Conservation (phyloP, 1,140 invertebrate genomes). For the Pseudomyrmex gracilis region DNA sequence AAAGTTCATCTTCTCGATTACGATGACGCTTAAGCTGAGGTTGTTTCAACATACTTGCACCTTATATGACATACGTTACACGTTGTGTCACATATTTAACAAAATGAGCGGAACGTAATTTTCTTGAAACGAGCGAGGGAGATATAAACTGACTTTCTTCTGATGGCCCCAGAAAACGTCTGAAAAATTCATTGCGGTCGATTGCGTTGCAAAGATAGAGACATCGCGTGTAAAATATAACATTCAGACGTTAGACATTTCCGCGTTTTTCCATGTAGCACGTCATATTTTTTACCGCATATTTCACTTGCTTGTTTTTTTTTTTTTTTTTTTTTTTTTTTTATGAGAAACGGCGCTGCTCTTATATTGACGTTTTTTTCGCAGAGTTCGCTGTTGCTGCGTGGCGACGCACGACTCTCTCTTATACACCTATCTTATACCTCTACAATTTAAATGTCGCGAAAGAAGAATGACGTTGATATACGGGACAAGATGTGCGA, state of each 20-base stretch:
- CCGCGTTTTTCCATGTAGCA: slow-evolving; percentile 37
- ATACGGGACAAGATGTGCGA: neutral
- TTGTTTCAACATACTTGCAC: neutral
- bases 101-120: slow-evolving; percentile 1
- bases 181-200: slow-evolving; percentile 63
- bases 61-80: too few relatives aligned
- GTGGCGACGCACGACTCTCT: neutral
- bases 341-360: slow-evolving; percentile 5
- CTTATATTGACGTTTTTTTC: neutral
- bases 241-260: neutral
- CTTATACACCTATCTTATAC: neutral
- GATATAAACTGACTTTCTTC: too few relatives aligned
- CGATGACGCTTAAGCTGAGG: neutral
- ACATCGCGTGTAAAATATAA: slow-evolving; percentile 59
- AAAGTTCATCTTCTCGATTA: too few relatives aligned
- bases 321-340: neutral
- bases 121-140: neutral
- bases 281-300: neutral
- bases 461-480: slow-evolving; percentile 8
- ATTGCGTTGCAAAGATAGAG: slow-evolving; percentile 40
- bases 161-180: neutral
- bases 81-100: neutral
- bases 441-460: slow-evolving; percentile 35
- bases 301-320: neutral
- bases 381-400: neutral